A percentile compares a stretch with the other conserved stretches of the same genome.
Conservation (phyloP, 37 sponge, comb jelly and placozoan genomes). For the Cladorhizidae sp. region DNA sequence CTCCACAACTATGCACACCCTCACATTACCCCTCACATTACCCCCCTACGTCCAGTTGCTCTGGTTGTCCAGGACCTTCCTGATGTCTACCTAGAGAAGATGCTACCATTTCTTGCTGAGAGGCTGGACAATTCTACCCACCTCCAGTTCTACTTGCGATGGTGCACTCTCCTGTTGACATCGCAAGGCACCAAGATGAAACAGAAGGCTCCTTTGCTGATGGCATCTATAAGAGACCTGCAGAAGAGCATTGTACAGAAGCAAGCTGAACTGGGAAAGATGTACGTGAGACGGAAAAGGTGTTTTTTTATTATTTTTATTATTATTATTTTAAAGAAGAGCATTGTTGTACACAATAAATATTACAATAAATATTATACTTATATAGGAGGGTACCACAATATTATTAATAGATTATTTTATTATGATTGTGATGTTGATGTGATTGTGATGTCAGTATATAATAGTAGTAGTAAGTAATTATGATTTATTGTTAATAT, state of each 20-base stretch:
- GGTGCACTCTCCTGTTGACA: constrained; percentile 67
- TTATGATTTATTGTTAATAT: too few species aligned
- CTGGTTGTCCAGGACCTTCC: constrained; percentile 57
- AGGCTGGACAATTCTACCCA: constrained; percentile 67
- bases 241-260: constrained; percentile 70
- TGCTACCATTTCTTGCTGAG: constrained; percentile 63
- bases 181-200: constrained; percentile 53
- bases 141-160: constrained; percentile 83
- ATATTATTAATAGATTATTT: too few species aligned
- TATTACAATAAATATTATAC: too few species aligned
- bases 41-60: constrained; percentile 36
- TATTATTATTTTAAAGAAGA: too few species aligned
- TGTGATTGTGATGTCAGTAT: too few species aligned
- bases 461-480: too few species aligned
- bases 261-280: constrained; percentile 57
- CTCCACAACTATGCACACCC: too few species aligned
- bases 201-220: constrained; percentile 20
- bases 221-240: constrained; percentile 44
- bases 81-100: constrained; percentile 41
- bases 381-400: too few species aligned
- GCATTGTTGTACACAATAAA: too few species aligned
- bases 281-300: constrained; percentile 46
- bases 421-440: too few species aligned
- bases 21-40: too few species aligned
- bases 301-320: too few species aligned